Percentiles rank a stretch among this genome's conserved stretches.
Evolutionary conservation across 2,888 invertebrate genomes (phyloP).

Genomic region (Philereme transversata): DNA sequence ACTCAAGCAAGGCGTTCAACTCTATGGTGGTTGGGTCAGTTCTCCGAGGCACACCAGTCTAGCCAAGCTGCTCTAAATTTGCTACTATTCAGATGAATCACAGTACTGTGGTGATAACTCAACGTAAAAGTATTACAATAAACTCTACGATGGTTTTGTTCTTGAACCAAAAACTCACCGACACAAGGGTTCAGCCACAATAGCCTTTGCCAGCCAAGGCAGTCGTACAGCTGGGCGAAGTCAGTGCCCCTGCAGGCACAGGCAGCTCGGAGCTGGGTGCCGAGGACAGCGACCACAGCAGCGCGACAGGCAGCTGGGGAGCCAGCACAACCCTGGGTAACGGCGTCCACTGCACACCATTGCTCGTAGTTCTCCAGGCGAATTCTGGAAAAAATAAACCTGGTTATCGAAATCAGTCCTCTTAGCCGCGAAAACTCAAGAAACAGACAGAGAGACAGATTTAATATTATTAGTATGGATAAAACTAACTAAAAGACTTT

Average conservation of each 20-base stretch:
- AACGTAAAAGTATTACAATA: too few species aligned
- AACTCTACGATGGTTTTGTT: background rate
- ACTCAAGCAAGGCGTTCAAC: too few species aligned
- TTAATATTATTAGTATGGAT: too few species aligned
- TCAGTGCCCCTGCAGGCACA: slow-evolving; percentile 95
- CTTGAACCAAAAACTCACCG: slow-evolving; percentile 84
- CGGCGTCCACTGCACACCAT: slow-evolving; percentile 95
- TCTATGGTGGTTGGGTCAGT: too few species aligned
- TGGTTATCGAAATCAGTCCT: too few species aligned
- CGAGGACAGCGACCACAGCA: slow-evolving; percentile 94
- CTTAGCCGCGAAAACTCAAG: too few species aligned
- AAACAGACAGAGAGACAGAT: too few species aligned
- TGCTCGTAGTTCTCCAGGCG: slow-evolving; percentile 95
- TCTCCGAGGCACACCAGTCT: too few species aligned
- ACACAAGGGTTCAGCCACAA: slow-evolving; percentile 97
- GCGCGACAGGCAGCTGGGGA: slow-evolving; percentile 92
- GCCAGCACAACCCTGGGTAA: slow-evolving; percentile 95
- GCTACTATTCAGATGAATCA: too few species aligned
- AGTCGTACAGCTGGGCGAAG: slow-evolving; percentile 92
- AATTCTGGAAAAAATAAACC: slow-evolving; percentile 74
- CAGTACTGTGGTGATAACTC: too few species aligned
- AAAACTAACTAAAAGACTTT: too few species aligned
- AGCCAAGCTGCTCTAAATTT: too few species aligned
- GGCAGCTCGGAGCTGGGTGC: slow-evolving; percentile 93
- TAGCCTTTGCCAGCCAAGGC: slow-evolving; percentile 94